These are phyloP conservation scores for Meiosimyza decipiens DNA, from an alignment of 2,888 invertebrate genomes.

Conservation along the genomic window DNA sequence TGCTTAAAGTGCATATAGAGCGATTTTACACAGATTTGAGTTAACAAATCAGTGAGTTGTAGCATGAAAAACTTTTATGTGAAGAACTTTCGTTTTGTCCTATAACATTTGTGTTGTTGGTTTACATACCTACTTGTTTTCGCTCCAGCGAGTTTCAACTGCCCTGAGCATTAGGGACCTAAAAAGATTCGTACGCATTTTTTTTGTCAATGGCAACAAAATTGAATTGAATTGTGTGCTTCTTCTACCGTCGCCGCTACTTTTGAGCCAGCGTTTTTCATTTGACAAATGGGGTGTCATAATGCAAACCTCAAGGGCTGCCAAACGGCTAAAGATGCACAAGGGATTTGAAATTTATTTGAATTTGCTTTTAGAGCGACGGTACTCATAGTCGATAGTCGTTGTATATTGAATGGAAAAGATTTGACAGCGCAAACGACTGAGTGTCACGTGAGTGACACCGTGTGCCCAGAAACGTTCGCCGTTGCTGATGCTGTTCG, in stretches of 20 bases:
- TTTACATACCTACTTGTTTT: too few species aligned
- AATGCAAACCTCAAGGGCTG: slow-evolving; percentile 59
- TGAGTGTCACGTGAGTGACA: background rate
- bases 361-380: slow-evolving; percentile 58
- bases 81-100: too few species aligned
- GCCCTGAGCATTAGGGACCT: too few species aligned
- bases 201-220: slow-evolving; percentile 4
- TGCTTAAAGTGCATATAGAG: too few species aligned
- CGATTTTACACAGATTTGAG: too few species aligned
- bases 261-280: slow-evolving; percentile 48
- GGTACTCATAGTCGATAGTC: background rate
- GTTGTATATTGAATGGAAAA: slow-evolving; percentile 13
- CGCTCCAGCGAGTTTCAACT: too few species aligned
- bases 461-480: background rate
- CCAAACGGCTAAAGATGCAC: slow-evolving; percentile 55
- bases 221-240: slow-evolving; percentile 27
- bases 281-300: slow-evolving; percentile 60
- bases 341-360: slow-evolving; percentile 58
- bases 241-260: slow-evolving; percentile 30
- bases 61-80: too few species aligned
- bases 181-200: too few species aligned
- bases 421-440: slow-evolving; percentile 6
- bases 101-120: too few species aligned
- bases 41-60: too few species aligned
- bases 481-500: background rate